phyloP scores from a whole-genome alignment of 1,140 invertebrate species.

The Wiebesia pumilae region DNA sequence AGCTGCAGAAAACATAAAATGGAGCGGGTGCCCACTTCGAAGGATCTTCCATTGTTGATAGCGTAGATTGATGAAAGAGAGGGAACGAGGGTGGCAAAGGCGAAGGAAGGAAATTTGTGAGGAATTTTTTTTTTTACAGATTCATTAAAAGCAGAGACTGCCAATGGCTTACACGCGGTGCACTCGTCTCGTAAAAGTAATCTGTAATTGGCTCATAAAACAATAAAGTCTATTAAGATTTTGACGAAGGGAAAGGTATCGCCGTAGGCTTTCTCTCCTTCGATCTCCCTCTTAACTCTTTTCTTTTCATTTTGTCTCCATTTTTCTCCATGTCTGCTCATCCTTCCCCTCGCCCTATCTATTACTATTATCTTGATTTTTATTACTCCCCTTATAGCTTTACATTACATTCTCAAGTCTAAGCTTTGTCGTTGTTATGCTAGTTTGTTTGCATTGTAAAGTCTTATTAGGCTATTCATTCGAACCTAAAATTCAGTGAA shows the following conservation, averaged over 20 bases:
- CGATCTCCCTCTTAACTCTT: background rate
- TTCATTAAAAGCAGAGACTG: slow-evolving; percentile 62
- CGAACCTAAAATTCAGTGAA: background rate
- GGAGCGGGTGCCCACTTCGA: background rate
- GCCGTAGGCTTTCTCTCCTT: slow-evolving; percentile 52
- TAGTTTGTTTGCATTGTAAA: background rate
- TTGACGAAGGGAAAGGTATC: slow-evolving; percentile 56
- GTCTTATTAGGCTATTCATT: background rate
- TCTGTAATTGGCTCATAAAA: slow-evolving; percentile 73
- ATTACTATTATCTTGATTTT: slow-evolving; percentile 31
- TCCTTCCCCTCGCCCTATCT: slow-evolving; percentile 29
- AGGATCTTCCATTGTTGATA: background rate
- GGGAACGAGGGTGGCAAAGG: background rate
- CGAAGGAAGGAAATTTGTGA: slow-evolving; percentile 57
- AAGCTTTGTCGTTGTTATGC: background rate
- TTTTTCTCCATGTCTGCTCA: background rate
- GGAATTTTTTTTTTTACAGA: slow-evolving; percentile 60
- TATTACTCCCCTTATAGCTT: background rate
- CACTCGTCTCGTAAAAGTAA: slow-evolving; percentile 68
- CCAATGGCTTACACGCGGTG: slow-evolving; percentile 32
- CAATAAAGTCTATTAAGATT: slow-evolving; percentile 70
- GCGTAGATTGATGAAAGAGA: background rate
- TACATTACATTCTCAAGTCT: background rate
- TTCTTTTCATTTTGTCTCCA: slow-evolving; percentile 27
- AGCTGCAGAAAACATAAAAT: background rate